These are phyloP conservation scores for Perdita meconis DNA, from an alignment of 2,888 invertebrate species.

Conservation along the genomic window DNA sequence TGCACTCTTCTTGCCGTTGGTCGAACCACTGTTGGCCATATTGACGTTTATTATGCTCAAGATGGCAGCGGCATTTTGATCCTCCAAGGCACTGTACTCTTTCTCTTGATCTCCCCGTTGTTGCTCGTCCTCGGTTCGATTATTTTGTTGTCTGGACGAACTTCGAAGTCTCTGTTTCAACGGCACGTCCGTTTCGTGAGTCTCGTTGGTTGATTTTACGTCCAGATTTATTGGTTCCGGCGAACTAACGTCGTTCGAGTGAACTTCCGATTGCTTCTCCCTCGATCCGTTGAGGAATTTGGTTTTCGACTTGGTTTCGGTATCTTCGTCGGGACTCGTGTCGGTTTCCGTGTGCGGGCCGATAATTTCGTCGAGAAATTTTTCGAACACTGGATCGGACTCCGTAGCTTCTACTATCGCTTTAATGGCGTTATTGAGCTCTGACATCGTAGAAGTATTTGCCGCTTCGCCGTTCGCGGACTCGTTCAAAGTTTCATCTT, in stretches of 20 bases:
- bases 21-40: constrained; percentile 52
- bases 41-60: constrained; percentile 81
- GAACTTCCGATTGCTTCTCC: constrained; percentile 43
- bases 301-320: constrained; percentile 55
- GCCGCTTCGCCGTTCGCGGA: constrained; percentile 66
- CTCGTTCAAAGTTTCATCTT: constrained; percentile 72
- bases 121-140: constrained; percentile 66
- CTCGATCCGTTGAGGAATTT: constrained; percentile 18
- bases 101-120: constrained; percentile 58
- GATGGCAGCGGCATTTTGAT: constrained; percentile 82
- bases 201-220: constrained; percentile 44
- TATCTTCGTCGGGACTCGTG: constrained; percentile 78
- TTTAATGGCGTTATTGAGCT: constrained; percentile 84
- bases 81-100: constrained; percentile 74
- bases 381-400: constrained; percentile 85
- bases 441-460: constrained; percentile 80
- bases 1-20: constrained; percentile 33
- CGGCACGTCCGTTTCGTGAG: constrained; percentile 69
- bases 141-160: constrained; percentile 75
- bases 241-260: constrained; percentile 9
- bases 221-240: constrained; percentile 35
- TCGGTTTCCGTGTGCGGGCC: constrained; percentile 70
- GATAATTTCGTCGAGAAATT: constrained; percentile 84
- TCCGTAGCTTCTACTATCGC: constrained; percentile 85
- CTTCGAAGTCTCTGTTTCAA: constrained; percentile 79